Base-by-base conservation (phyloP, 2,113 vertebrate genomes). In the Silurus meridionalis region DNA sequence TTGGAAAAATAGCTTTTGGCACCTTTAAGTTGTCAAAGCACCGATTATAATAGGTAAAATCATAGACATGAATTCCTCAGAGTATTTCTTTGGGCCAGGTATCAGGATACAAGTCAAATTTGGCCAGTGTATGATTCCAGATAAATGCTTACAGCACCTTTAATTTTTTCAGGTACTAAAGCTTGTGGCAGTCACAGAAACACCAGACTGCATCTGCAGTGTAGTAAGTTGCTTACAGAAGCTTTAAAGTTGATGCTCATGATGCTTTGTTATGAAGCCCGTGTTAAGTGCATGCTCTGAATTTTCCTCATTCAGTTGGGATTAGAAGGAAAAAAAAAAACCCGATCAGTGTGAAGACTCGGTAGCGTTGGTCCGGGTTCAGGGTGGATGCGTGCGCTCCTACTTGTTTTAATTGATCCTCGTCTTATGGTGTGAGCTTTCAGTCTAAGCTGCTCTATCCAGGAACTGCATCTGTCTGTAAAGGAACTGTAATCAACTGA, bases 351-450 rank as follows among this genome's bases (percentile, higher is more conserved):
- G 37, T 37, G 37, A 74, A 9, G 6, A 72, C 69, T 48, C 3
- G 23, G 8, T 23, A 53, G 21, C 21, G 11, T 2, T 14, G 4
- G 8, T 28, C 55, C 7, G 55, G 15, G 77, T 37, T 10, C 8
- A 80, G 57, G 93, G 94, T 94, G 93, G 94, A 94, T 94, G 93
- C 85, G 75, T 57, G 69, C 93, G 94, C 92, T 97, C 98, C 97
- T 99, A 99, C 98, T 99, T 99, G 98, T 99, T 96, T 99, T 99
- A 98, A 99, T 96, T 96, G 98, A 99, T 99, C 98, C 98, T 88
- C 98, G 97, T 96, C 98, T 98, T 97, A 99, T 98, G 97, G 97
- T 99, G 95, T 99, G 97, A 97, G 98, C 98, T 98, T 98, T 99
- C 97, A 98, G 96, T 97, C 96, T 99, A 98, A 99, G 97, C 95